Conservation (phyloP, 2,113 vertebrate species). For the Oryzias celebensis region DNA sequence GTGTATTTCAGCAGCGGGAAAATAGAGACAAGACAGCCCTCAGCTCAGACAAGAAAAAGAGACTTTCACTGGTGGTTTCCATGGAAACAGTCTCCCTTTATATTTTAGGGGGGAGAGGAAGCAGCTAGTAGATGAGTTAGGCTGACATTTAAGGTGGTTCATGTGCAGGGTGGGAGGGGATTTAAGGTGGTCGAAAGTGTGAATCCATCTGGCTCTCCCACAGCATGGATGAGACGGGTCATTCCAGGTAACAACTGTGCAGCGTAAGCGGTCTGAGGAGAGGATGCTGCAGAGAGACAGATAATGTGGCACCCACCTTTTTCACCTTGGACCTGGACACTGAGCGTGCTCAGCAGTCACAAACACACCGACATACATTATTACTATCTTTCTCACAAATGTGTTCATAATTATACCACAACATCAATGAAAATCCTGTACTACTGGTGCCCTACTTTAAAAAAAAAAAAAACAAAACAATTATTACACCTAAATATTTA, state of each 20-base stretch:
- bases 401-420: slow-evolving; percentile 54
- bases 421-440: slow-evolving; percentile 28
- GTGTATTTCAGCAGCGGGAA: slow-evolving; percentile 47
- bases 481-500: too few species aligned
- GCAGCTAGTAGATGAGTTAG: slow-evolving; percentile 53
- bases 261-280: slow-evolving; percentile 9
- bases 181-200: slow-evolving; percentile 65
- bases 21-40: slow-evolving; percentile 67
- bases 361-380: slow-evolving; percentile 28
- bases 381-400: slow-evolving; percentile 49
- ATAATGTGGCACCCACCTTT: slow-evolving; percentile 32
- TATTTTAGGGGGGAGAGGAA: slow-evolving; percentile 63
- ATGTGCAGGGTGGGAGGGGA: slow-evolving; percentile 36
- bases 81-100: slow-evolving; percentile 78
- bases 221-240: slow-evolving; percentile 24
- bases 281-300: slow-evolving; percentile 26
- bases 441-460: slow-evolving; percentile 5
- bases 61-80: slow-evolving; percentile 76
- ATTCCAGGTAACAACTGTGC: slow-evolving; percentile 37
- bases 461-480: too few species aligned
- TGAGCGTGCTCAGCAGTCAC: slow-evolving; percentile 49
- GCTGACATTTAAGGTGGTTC: slow-evolving; percentile 66
- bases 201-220: slow-evolving; percentile 31
- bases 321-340: slow-evolving; percentile 57
- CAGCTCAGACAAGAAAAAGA: slow-evolving; percentile 61